Evolutionary conservation across 2,113 vertebrate genomes (phyloP), one percentile per base, ranked within the genome.

Genomic region (Sorex araneus): DNA sequence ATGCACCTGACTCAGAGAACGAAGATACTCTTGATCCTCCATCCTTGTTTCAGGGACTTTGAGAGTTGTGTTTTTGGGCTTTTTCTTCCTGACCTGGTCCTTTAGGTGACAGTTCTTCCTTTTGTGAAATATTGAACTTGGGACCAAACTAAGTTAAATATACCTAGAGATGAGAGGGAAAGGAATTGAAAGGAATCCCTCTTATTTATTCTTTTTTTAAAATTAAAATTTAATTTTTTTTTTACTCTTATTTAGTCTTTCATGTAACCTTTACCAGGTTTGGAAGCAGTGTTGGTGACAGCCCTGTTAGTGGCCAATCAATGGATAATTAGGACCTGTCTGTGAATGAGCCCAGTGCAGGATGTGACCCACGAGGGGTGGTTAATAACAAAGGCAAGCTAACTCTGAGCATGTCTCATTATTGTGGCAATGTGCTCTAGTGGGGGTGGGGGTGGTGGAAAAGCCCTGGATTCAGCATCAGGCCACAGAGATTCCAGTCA

Each of bases 91-190:
- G 7, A 13, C 4, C 34, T 88, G 36, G 34, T 82, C 73, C 90
- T 86, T 91, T 64, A 32, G 50, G 30, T 73, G 75, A 85, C 10
- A 73, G 2, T 70, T 27, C 75, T 76, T 43, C 73, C 64, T 92
- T 90, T 92, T 66, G 60, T 80, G 81, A 93, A 92, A 77, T 86
- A 87, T 69, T 89, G 86, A 69, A 40, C 73, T 83, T 89, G 5
- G 27, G 63, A 71, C 63, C 76, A 94, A 89, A 74, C 16, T 73
- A 40, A 50, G 47, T 30, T 67, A 43, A 93, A 69, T 66, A 8
- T 89, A 66, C 4, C 34, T 83, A 80, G 64, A 60, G 70, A 83
- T 74, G 78, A 93, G 40, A 87, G 32, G 9, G 10, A 90, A 87
- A 43, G 8, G 36, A 60, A 74, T 79, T 67, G 10, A 90, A 87